These are phyloP conservation scores for Passer montanus DNA, from an alignment of 2,113 vertebrate species.

Conservation along the genomic window DNA sequence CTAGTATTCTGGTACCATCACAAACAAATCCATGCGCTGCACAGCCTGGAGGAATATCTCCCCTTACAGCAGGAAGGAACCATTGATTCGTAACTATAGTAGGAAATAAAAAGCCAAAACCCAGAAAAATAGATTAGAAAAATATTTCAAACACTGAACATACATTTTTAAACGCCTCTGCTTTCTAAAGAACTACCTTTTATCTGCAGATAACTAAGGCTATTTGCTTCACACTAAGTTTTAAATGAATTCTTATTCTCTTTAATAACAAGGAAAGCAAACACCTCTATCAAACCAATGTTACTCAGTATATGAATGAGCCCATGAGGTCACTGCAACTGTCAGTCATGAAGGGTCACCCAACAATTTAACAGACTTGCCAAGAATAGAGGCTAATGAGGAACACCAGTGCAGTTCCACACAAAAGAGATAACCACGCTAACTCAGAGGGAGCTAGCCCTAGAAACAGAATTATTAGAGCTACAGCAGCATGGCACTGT, in stretches of 20 bases:
- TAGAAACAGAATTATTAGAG: slow-evolving; percentile 27
- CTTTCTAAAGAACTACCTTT: not conserved
- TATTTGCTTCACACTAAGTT: not conserved
- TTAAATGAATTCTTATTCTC: not conserved
- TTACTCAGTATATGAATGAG: not conserved
- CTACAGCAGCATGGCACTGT: slow-evolving; percentile 8
- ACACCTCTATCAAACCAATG: not conserved
- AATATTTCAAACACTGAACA: not conserved
- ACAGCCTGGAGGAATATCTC: slow-evolving; percentile 96
- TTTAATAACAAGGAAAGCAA: not conserved
- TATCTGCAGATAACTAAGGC: not conserved
- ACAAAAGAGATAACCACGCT: not conserved
- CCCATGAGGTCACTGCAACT: not conserved
- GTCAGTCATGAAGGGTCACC: not conserved
- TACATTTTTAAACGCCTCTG: not conserved
- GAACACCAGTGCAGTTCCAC: not conserved
- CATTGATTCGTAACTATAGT: slow-evolving; percentile 90
- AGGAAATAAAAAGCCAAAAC: not conserved
- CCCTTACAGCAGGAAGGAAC: slow-evolving; percentile 97
- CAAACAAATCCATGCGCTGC: slow-evolving; percentile 96
- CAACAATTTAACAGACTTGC: not conserved
- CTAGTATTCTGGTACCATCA: slow-evolving; percentile 91
- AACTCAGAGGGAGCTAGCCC: slow-evolving; percentile 13
- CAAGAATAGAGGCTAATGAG: slow-evolving; percentile 10
- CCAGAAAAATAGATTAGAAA: not conserved